A percentile compares a stretch with the other conserved stretches of the same genome.
Conservation (phyloP, 2,113 vertebrate species). For the Chamaea fasciata region DNA sequence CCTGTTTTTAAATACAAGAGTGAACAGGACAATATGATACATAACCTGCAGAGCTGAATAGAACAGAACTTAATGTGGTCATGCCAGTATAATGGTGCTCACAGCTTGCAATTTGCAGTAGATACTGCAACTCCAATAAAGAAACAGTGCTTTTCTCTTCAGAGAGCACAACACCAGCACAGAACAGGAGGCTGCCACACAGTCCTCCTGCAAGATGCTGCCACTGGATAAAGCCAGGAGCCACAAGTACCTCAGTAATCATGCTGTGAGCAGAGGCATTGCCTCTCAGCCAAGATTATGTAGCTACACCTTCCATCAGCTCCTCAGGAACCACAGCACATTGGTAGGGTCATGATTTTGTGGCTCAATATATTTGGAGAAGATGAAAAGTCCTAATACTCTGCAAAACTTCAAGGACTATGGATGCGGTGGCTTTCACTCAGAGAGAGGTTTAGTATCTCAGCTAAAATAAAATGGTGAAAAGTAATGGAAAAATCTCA, state of each 20-base stretch:
- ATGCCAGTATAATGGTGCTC: background rate
- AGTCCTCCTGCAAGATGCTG: background rate
- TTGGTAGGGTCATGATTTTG: background rate
- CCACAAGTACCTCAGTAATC: rapidly evolving
- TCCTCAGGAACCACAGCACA: background rate
- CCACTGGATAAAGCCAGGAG: background rate
- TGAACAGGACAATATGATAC: background rate
- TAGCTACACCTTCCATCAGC: background rate
- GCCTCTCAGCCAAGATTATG: background rate
- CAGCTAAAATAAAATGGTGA: background rate
- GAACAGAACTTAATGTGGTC: background rate
- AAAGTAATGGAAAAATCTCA: background rate
- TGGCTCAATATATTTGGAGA: background rate
- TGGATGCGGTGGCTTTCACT: background rate
- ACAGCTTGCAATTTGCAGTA: background rate
- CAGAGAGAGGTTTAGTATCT: background rate
- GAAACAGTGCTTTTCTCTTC: background rate
- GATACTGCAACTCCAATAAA: background rate
- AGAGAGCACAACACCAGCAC: background rate
- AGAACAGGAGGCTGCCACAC: background rate
- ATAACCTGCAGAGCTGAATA: background rate
- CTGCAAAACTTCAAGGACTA: background rate
- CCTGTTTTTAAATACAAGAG: background rate
- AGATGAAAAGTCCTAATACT: background rate
- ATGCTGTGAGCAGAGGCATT: background rate